These are phyloP conservation scores for Arctopsyche grandis DNA, from an alignment of 1,140 invertebrate genomes.

Conservation along the genomic window DNA sequence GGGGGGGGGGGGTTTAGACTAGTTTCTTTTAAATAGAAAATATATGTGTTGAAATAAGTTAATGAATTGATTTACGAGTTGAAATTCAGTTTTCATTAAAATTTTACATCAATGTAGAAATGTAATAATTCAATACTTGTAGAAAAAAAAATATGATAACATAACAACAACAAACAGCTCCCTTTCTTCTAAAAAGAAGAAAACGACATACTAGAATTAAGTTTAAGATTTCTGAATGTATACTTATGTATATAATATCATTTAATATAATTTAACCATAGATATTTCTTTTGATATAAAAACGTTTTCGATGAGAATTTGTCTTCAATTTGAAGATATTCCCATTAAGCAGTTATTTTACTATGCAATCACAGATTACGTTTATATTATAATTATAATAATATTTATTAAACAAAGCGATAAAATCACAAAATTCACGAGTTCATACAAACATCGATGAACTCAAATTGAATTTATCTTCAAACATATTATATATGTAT, in stretches of 20 bases:
- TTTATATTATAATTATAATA: conserved; percentile 19
- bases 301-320: background rate
- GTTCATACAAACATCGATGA: conserved; percentile 2
- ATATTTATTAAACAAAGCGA: conserved; percentile 1
- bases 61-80: too few species aligned
- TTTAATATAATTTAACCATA: background rate
- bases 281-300: conserved; percentile 4
- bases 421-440: conserved; percentile 19
- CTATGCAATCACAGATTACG: conserved; percentile 41
- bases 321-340: conserved; percentile 26
- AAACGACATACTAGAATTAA: too few species aligned
- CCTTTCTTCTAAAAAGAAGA: too few species aligned
- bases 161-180: too few species aligned
- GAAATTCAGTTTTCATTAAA: too few species aligned
- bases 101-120: too few species aligned
- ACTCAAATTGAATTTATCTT: background rate
- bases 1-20: too few species aligned
- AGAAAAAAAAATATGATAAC: too few species aligned
- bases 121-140: too few species aligned
- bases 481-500: background rate
- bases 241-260: background rate
- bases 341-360: conserved; percentile 12
- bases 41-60: too few species aligned
- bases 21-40: too few species aligned
- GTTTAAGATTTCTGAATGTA: background rate